phyloP scores from a whole-genome alignment of 2,888 invertebrate genomes.

The Brenthis daphne region DNA sequence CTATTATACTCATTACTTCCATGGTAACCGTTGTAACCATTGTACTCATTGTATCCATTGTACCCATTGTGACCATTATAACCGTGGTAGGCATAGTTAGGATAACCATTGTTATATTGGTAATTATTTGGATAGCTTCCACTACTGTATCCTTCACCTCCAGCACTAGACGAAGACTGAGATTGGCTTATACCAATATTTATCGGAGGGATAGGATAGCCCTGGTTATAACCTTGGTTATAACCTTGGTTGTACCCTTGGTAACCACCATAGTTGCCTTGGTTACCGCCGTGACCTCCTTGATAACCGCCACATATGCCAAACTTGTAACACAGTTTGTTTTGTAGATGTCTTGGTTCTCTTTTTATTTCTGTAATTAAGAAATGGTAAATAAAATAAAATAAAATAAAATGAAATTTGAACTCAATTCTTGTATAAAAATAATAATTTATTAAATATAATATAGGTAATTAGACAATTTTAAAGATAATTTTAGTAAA shows the following conservation, averaged over 20 bases:
- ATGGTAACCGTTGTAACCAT: constrained; percentile 36
- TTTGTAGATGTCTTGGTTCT: constrained; percentile 54
- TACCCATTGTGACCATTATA: constrained; percentile 46
- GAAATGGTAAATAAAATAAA: constrained; percentile 40
- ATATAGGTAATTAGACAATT: too few relatives aligned
- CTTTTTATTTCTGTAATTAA: constrained; percentile 34
- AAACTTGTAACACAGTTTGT: constrained; percentile 58
- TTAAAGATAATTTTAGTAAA: too few relatives aligned
- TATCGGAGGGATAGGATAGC: constrained; percentile 55
- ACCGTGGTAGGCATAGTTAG: constrained; percentile 34
- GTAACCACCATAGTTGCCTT: constrained; percentile 26
- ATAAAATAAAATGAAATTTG: constrained; percentile 19
- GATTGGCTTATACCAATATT: constrained; percentile 77
- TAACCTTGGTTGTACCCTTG: constrained; percentile 37
- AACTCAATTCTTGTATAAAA: neutral
- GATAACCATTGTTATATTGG: constrained; percentile 42
- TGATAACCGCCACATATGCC: constrained; percentile 53
- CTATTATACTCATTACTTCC: constrained; percentile 42
- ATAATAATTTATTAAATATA: neutral
- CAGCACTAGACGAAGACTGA: constrained; percentile 66
- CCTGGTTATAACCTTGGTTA: constrained; percentile 46
- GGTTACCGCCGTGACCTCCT: neutral
- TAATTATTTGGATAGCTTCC: constrained; percentile 48
- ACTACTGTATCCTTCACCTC: constrained; percentile 58
- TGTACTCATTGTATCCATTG: constrained; percentile 34